phyloP scores from a whole-genome alignment of 2,888 invertebrate genomes.

The Hydrotaea diabolus region DNA sequence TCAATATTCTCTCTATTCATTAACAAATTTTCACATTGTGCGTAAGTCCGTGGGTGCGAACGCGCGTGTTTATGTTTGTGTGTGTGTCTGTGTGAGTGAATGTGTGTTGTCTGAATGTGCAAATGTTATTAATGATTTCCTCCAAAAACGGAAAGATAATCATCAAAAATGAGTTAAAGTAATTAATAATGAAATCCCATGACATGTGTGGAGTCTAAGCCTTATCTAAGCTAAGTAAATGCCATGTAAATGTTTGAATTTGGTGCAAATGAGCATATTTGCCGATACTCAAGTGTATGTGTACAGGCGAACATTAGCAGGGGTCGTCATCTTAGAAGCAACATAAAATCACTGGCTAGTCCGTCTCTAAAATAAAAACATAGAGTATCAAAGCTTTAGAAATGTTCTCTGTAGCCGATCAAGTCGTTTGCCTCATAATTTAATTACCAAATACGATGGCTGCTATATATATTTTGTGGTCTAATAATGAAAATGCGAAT shows the following conservation, averaged over 20 bases:
- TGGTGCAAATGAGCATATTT: background rate
- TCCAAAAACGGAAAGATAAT: constrained; percentile 52
- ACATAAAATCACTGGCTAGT: too few species aligned
- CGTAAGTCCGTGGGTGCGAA: background rate
- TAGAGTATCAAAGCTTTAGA: too few species aligned
- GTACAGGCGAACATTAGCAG: background rate
- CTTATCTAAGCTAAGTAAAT: constrained; percentile 22
- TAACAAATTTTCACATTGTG: constrained; percentile 20
- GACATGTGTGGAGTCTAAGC: constrained; percentile 37
- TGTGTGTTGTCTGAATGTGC: background rate
- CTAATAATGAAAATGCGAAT: too few species aligned
- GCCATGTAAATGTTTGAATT: background rate
- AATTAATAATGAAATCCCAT: constrained; percentile 63
- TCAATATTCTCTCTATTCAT: constrained; percentile 27
- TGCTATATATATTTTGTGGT: too few species aligned
- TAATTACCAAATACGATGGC: too few species aligned
- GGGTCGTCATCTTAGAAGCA: too few species aligned
- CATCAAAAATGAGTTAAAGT: constrained; percentile 55
- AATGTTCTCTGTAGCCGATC: too few species aligned
- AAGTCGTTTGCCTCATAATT: too few species aligned
- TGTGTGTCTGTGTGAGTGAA: background rate
- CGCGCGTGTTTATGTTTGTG: background rate
- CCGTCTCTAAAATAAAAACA: too few species aligned
- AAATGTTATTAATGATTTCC: constrained; percentile 57
- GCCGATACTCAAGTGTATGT: background rate